phyloP scores from a whole-genome alignment of 1,140 invertebrate species.

The Pachyrhynchus sulphureomaculatus region DNA sequence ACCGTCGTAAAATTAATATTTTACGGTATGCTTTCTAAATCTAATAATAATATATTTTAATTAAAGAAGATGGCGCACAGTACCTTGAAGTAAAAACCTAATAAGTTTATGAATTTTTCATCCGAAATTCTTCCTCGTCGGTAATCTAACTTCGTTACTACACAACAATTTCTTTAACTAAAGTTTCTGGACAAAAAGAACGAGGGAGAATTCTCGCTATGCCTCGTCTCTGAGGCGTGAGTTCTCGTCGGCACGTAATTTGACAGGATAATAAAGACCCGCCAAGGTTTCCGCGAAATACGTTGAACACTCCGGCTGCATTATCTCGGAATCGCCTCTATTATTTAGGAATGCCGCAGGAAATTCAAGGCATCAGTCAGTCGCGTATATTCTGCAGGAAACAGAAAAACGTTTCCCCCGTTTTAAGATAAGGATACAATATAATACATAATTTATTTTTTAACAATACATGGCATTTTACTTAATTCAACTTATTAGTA shows the following conservation, averaged over 20 bases:
- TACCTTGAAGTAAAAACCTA: no score
- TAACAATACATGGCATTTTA: no score
- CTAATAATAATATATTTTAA: no score
- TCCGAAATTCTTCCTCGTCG: neutral
- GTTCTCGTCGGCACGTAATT: conserved; percentile 31
- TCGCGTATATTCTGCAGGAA: conserved; percentile 4
- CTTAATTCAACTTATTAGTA: no score
- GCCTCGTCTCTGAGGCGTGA: conserved; percentile 24
- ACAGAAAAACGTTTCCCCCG: neutral
- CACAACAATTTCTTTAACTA: conserved; percentile 4
- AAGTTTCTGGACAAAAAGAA: conserved; percentile 7
- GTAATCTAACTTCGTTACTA: neutral
- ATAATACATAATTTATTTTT: no score
- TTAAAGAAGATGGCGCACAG: no score
- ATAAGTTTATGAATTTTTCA: conserved; percentile 1
- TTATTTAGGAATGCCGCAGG: conserved; percentile 34
- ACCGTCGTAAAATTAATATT: no score
- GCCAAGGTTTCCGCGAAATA: conserved; percentile 32
- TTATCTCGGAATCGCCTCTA: conserved; percentile 32
- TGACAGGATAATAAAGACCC: conserved; percentile 34
- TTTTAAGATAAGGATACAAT: neutral
- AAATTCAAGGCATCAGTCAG: conserved; percentile 21
- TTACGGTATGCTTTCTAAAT: no score
- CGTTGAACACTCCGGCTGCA: conserved; percentile 29
- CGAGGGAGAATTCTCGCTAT: conserved; percentile 28